Percentiles rank a stretch among this genome's conserved stretches.
phyloP scores from a whole-genome alignment of 2,113 vertebrate species.

The Poeciliopsis retropinna region DNA sequence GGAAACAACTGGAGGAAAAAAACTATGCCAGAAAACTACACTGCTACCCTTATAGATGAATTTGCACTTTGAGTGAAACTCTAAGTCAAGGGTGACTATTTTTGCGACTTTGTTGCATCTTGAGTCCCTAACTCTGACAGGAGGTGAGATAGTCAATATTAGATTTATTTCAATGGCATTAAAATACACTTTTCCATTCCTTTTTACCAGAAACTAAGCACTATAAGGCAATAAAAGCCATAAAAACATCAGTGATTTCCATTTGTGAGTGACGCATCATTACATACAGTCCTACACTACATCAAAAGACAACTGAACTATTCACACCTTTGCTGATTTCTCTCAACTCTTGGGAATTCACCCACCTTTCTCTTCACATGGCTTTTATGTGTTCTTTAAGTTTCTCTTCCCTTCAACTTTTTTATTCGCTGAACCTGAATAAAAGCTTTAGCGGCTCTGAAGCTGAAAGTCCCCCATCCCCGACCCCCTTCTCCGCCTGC shows the following conservation, averaged over 20 bases:
- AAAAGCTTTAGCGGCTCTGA: constrained; percentile 33
- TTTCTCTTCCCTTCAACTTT: constrained; percentile 50
- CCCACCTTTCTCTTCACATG: constrained; percentile 33
- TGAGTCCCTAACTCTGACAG: background rate
- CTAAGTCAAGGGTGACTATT: too few relatives aligned
- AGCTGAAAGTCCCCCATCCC: constrained; percentile 22
- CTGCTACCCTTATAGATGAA: too few relatives aligned
- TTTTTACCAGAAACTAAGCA: constrained; percentile 28
- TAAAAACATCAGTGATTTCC: constrained; percentile 32
- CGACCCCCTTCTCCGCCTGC: constrained; percentile 1
- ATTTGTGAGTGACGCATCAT: constrained; percentile 35
- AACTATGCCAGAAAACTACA: too few relatives aligned
- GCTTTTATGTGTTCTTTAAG: constrained; percentile 28
- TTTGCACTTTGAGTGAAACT: too few relatives aligned
- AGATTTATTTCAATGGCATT: constrained; percentile 7
- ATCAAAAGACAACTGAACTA: constrained; percentile 41
- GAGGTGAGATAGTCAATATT: constrained; percentile 1
- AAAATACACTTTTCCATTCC: background rate
- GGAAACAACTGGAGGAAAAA: too few relatives aligned
- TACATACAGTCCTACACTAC: constrained; percentile 9
- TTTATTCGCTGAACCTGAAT: constrained; percentile 48
- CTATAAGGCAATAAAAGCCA: constrained; percentile 15
- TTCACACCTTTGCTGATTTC: constrained; percentile 57
- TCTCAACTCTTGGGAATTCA: constrained; percentile 46
- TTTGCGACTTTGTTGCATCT: too few relatives aligned